Percentiles rank a stretch among this genome's conserved stretches.
Conservation (phyloP, 2,113 vertebrate species). For the Origma solitaria region DNA sequence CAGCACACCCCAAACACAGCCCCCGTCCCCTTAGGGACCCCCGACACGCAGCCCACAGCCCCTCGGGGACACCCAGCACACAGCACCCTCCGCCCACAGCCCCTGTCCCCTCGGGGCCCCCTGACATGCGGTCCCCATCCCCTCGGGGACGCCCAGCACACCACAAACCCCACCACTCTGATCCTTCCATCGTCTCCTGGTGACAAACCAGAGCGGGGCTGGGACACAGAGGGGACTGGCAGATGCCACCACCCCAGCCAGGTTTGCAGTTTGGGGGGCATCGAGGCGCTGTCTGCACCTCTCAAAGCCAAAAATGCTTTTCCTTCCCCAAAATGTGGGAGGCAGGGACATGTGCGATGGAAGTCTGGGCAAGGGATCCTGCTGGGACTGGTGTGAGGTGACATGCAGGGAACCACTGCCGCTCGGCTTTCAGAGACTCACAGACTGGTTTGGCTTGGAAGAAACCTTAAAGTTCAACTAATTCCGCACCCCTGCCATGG, state of each 20-base stretch:
- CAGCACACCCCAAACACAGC: no score
- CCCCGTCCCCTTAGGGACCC: no score
- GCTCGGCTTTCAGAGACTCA: not conserved
- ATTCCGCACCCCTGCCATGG: no score
- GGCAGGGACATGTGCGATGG: no score
- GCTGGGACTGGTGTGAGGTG: not conserved
- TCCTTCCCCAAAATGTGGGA: not conserved
- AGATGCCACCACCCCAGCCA: not conserved
- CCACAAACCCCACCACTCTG: not conserved
- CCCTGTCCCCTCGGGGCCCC: no score
- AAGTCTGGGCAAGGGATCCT: not conserved
- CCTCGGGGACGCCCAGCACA: not conserved
- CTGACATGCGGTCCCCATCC: accelerated
- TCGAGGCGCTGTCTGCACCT: not conserved
- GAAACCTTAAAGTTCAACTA: not conserved
- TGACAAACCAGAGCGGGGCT: not conserved
- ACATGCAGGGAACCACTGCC: not conserved
- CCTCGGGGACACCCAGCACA: not conserved
- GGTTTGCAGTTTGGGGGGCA: not conserved
- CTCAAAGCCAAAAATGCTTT: not conserved
- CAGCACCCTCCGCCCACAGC: not conserved
- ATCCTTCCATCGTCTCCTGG: not conserved
- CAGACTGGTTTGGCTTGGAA: not conserved
- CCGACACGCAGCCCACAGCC: no score
- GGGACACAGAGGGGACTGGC: no score